Evolutionary conservation across 2,888 invertebrate genomes (phyloP), one percentile per base, ranked within the genome.

Genomic region (Oxystoma pomonae): DNA sequence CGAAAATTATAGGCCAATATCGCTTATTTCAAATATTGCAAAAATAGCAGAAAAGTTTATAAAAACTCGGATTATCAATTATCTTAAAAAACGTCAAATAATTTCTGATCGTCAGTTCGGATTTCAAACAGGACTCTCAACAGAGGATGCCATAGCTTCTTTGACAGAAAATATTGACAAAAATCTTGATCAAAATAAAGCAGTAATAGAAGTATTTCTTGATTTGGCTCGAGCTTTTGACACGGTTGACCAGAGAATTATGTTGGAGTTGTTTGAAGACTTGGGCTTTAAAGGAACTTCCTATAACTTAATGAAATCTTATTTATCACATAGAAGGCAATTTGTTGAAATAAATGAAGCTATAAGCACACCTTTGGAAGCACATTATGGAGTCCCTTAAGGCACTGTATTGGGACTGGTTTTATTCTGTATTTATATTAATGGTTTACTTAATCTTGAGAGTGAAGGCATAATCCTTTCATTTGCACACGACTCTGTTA

Each of bases 151-250:
- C 12, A 35, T 35, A 12, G 12, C 35, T 12, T 35, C 12, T 53
- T 53, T 53, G 18, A 53, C 55, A 53, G 55, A 53, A 53, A 53
- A 53, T 53, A 53, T 53, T 53, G 9, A 16, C 55, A 53, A 53
- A 16, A 53, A 53, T 50, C 18, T 53, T 17, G 55, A 16, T 7
- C 3, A 18, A 17, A 18, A 16, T n/a, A 53, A 53, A 16, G 16
- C 3, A 16, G 55, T 53, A 7, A 17, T 53, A 53, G 3, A 7
- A 7, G 55, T 53, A 3, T 53, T 53, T 18, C 55, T 53, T 3
- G 55, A 53, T 53, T 18, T 53, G 7, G 55, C 55, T 7, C 16
- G 18, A 18, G 55, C 55, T 7, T 53, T 53, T 18, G 55, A 53
- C 18, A 53, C 55, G 3, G 55, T 53, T 7, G 55, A 53, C 18